These are phyloP conservation scores for Holotrichia oblita DNA, from an alignment of 1,140 invertebrate species.

Conservation along the genomic window DNA sequence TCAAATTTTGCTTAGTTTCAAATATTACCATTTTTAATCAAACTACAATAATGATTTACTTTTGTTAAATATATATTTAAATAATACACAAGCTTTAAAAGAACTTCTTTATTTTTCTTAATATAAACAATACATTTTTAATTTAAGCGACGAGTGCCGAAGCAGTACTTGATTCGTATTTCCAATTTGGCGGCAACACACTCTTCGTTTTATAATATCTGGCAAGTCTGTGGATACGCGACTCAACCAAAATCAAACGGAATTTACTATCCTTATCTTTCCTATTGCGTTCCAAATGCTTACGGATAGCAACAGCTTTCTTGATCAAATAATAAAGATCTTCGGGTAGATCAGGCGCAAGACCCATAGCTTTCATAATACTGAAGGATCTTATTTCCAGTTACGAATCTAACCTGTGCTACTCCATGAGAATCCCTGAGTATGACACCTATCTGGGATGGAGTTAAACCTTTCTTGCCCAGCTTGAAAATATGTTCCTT, in stretches of 20 bases:
- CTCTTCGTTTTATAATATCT: slow-evolving; percentile 98
- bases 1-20: too few relatives aligned
- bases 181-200: slow-evolving; percentile 97
- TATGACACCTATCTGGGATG: slow-evolving; percentile 99
- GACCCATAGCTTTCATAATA: slow-evolving; percentile 96
- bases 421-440: slow-evolving; percentile 99
- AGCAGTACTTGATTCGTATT: slow-evolving; percentile 97
- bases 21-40: too few relatives aligned
- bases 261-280: slow-evolving; percentile 99
- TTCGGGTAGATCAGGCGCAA: slow-evolving; percentile 96
- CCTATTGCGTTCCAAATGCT: slow-evolving; percentile 97
- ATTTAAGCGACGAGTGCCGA: slow-evolving; percentile 96
- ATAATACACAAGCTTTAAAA: too few relatives aligned
- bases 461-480: slow-evolving; percentile 98
- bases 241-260: slow-evolving; percentile 98
- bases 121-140: too few relatives aligned
- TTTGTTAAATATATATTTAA: too few relatives aligned
- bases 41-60: too few relatives aligned
- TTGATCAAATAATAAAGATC: slow-evolving; percentile 99
- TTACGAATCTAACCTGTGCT: slow-evolving; percentile 97
- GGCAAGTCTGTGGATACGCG: slow-evolving; percentile 96
- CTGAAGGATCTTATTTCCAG: slow-evolving; percentile 98
- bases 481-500: slow-evolving; percentile 98
- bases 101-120: slow-evolving; percentile 40
- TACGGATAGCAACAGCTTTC: slow-evolving; percentile 98